phyloP scores from a whole-genome alignment of 2,888 invertebrate genomes.

The Leptopterna dolabrata region DNA sequence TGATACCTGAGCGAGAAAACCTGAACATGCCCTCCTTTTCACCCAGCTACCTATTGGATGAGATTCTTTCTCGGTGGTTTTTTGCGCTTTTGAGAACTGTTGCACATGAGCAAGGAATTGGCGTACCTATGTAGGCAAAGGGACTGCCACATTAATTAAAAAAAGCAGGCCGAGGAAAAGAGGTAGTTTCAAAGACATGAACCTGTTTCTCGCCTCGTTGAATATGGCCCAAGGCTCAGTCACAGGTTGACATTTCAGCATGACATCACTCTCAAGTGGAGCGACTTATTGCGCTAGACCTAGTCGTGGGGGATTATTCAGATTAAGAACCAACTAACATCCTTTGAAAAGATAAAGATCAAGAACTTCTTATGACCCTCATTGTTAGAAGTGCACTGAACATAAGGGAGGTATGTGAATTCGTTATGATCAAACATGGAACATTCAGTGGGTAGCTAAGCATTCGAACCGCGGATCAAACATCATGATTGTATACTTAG shows the following conservation, averaged over 20 bases:
- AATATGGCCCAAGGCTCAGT: conserved; percentile 44
- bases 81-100: too few species aligned
- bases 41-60: too few species aligned
- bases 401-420: background rate
- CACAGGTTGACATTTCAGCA: conserved; percentile 26
- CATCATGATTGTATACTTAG: too few species aligned
- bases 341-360: background rate
- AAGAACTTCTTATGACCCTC: background rate
- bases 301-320: background rate
- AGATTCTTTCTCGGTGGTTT: too few species aligned
- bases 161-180: background rate
- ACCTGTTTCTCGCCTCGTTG: conserved; percentile 22
- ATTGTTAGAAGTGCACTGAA: background rate
- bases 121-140: background rate
- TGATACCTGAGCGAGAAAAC: too few species aligned
- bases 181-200: background rate
- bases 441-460: too few species aligned
- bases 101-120: background rate
- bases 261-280: background rate
- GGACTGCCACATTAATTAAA: background rate
- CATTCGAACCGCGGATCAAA: too few species aligned
- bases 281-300: background rate
- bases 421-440: background rate
- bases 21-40: too few species aligned
- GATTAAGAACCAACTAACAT: background rate